Base-by-base conservation (phyloP, 2,797 vertebrate species). In the Darevskia mixta region DNA sequence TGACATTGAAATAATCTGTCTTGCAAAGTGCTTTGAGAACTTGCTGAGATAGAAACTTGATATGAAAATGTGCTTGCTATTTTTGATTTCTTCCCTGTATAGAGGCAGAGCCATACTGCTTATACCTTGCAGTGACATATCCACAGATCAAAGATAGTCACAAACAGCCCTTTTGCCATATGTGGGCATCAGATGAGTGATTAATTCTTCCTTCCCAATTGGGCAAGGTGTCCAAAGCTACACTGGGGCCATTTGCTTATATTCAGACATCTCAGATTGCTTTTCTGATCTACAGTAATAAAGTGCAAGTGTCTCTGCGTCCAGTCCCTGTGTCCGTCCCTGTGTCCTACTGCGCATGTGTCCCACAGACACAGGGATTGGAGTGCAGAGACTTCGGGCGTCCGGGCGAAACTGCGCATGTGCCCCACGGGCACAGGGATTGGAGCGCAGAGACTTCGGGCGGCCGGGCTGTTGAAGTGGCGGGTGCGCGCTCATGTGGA, bases 21-120 rank as follows among this genome's bases (percentile, higher is more conserved):
- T 86, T 79, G 78, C 15, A 71, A 79, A 90, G 13, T 80, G n/a
- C 55, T 87, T 87, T 86, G 78, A 90, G 91, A 91, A 64, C 32
- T 86, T 58, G 69, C 32, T n/a, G 85, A 85, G 58, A 77, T 20
- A 81, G 89, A 88, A 86, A 1, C 9, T 35, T 73, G 55, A 55
- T 55, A 79, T 32, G 35, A 58, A 79, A 58, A 85, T 90, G 80
- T 45, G 58, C 41, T 83, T 61, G n/a, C 1, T 41, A 0, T 75
- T 81, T 87, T 69, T 80, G 58, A 87, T 85, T 75, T 67, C 79
- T 78, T 64, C 29, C 17, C n/a, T n/a, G n/a, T n/a, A n/a, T n/a
- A n/a, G n/a, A n/a, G n/a, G n/a, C n/a, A n/a, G n/a, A n/a, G n/a
- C n/a, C 55, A 55, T 38, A 49, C n/a, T 79, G 43, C 87, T 81